These are phyloP conservation scores for Dasyprocta punctata DNA, from an alignment of 2,113 vertebrate species.

Conservation along the genomic window DNA sequence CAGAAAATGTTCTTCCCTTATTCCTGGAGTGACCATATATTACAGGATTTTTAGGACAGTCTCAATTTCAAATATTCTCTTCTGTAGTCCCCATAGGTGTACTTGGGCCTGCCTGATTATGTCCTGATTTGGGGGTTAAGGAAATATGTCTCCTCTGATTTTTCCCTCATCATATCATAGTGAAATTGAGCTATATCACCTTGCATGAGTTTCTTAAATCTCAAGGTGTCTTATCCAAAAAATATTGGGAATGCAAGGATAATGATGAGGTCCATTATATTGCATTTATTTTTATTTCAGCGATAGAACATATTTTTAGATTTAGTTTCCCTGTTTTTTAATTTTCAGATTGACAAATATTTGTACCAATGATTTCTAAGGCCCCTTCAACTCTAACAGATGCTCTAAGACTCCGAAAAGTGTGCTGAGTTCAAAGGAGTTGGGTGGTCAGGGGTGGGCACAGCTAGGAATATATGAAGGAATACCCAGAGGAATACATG, in stretches of 20 bases:
- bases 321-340: neutral
- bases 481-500: neutral
- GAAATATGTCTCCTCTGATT: constrained; percentile 31
- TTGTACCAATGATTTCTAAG: neutral
- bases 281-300: neutral
- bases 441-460: neutral
- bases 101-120: neutral
- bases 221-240: neutral
- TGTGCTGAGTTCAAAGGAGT: neutral
- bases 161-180: neutral
- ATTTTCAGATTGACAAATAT: neutral
- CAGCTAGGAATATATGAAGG: neutral
- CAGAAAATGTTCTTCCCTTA: constrained; percentile 21
- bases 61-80: constrained; percentile 59
- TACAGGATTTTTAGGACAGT: constrained; percentile 43
- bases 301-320: neutral
- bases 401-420: neutral
- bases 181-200: neutral
- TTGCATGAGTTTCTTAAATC: neutral
- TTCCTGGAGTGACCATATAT: constrained; percentile 58
- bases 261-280: neutral
- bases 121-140: neutral
- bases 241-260: neutral
- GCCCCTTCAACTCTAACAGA: neutral
- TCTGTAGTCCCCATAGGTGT: neutral